These are phyloP conservation scores for Sapayoa aenigma DNA, from an alignment of 2,113 vertebrate species.

Conservation along the genomic window DNA sequence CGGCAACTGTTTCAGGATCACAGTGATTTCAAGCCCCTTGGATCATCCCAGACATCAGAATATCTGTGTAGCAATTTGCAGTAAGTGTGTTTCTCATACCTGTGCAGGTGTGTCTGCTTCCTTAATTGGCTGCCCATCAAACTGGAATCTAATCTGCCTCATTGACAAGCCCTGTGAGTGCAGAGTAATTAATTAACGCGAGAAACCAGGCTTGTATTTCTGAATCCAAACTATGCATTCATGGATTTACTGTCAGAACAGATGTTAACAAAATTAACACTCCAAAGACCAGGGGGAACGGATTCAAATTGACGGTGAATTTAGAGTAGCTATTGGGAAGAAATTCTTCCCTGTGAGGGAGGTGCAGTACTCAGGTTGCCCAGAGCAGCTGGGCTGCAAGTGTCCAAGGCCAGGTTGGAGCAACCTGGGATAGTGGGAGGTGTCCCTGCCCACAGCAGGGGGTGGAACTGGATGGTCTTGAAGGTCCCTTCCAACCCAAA, in stretches of 20 bases:
- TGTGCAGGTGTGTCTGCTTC: slow-evolving; percentile 92
- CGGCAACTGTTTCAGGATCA: neutral
- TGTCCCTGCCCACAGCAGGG: neutral
- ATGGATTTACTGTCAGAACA: neutral
- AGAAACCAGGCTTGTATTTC: neutral
- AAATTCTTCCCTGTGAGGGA: neutral
- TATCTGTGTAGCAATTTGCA: neutral
- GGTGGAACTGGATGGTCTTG: neutral
- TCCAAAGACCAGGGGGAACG: neutral
- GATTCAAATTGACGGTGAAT: neutral
- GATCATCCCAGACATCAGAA: neutral
- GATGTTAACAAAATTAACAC: neutral
- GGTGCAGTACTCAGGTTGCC: fast-evolving
- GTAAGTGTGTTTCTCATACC: slow-evolving; percentile 69
- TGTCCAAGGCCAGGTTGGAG: neutral
- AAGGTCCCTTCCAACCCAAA: neutral
- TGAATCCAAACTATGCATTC: neutral
- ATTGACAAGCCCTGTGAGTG: slow-evolving; percentile 84
- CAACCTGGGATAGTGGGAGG: neutral
- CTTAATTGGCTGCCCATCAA: slow-evolving; percentile 93
- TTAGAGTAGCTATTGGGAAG: neutral
- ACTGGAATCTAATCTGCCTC: slow-evolving; percentile 91
- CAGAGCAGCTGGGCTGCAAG: neutral
- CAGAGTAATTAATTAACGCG: neutral
- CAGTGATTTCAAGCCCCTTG: neutral